phyloP scores from a whole-genome alignment of 2,888 invertebrate genomes.

The Seira ritae region DNA sequence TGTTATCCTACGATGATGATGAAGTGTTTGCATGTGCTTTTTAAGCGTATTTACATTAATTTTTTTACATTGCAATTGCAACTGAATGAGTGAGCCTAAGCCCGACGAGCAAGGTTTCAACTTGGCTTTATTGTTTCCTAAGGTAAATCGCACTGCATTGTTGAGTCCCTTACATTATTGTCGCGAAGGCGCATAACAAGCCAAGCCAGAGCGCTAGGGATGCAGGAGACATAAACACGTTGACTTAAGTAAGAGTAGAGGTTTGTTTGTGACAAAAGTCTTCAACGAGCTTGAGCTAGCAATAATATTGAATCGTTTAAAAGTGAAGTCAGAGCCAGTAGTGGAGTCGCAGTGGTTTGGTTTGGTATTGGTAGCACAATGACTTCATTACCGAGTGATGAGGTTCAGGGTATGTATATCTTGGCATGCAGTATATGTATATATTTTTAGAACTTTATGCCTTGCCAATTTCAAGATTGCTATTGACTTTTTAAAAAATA shows the following conservation, averaged over 20 bases:
- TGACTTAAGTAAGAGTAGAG: not conserved
- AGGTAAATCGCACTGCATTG: not conserved
- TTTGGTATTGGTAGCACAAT: not conserved
- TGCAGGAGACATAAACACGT: not conserved
- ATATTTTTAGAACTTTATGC: no score
- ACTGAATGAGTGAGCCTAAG: no score
- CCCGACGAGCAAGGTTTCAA: constrained; percentile 12
- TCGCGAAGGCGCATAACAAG: no score
- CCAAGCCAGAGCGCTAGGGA: not conserved
- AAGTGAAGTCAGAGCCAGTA: not conserved
- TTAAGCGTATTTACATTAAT: not conserved
- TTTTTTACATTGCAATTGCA: no score
- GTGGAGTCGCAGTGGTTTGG: not conserved
- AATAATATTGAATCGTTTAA: no score
- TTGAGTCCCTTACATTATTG: not conserved
- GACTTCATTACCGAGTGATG: not conserved
- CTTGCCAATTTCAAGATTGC: no score
- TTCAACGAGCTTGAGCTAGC: no score
- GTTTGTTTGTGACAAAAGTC: not conserved
- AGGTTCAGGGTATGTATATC: no score
- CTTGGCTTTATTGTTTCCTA: not conserved
- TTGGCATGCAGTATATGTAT: no score
- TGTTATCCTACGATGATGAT: not conserved
- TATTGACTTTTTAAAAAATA: no score
- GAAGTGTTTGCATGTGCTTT: constrained; percentile 4